Evolutionary conservation across 2,888 invertebrate genomes (phyloP), one percentile per base, ranked within the genome.

Genomic region (Ornithoptera alexandrae): DNA sequence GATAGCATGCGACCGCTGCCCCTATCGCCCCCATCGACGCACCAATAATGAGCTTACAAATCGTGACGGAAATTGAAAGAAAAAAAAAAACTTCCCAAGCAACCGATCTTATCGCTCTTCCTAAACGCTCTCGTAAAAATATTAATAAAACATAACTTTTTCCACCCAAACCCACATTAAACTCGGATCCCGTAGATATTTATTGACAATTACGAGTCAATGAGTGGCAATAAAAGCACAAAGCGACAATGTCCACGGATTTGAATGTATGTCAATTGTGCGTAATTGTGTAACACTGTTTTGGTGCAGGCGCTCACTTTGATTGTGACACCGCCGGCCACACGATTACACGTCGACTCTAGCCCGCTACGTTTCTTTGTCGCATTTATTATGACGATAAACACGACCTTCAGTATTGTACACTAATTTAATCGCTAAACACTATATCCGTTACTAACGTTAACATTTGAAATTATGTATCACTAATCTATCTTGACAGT

Each of bases 71-170:
- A 90, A 92, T 91, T 87, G 90, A 92, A 92, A 91, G 90, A 92
- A 90, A 46, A 39, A 39, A 39, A 39, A 92, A 90, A 92, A 92
- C 89, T 89, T 90, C 90, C 89, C 90, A 86, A 90, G 83, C 85
- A 85, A 79, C 87, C 86, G 92, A 92, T 92, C 91, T 89, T 92
- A 92, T 92, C 92, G 83, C 70, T 77, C 81, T 77, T 82, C 85
- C 90, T 92, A 92, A 92, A 92, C 89, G 91, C 82, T 92, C 92
- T 91, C 91, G 91, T 92, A 92, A 92, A 91, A 92, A 92, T 92
- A 92, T 92, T 92, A 92, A 92, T 92, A 92, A 92, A 92, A 92
- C 89, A 91, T 90, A 91, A 92, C 90, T 91, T 92, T 92, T 92
- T 90, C 78, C 88, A 90, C 92, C 88, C 90, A 92, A 92, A 92